phyloP scores from a whole-genome alignment of 2,888 invertebrate genomes.

The Mesochorus sp. region DNA sequence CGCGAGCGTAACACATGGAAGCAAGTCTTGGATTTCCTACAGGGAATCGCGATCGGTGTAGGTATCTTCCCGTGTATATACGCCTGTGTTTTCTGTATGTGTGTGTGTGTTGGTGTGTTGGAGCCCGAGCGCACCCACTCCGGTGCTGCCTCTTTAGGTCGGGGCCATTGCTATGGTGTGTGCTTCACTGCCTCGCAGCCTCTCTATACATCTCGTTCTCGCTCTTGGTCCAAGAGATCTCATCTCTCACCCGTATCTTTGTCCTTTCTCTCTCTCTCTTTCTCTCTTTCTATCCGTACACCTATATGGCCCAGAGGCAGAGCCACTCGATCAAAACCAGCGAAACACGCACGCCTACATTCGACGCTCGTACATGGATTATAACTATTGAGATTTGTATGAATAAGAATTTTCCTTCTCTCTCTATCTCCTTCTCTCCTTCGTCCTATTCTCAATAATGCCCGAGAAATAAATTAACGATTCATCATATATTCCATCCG shows the following conservation, averaged over 20 bases:
- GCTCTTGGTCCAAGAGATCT: constrained; percentile 53
- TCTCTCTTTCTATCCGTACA: constrained; percentile 39
- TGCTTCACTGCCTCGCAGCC: constrained; percentile 53
- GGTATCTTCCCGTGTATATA: constrained; percentile 44
- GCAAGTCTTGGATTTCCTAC: constrained; percentile 63
- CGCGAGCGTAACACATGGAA: constrained; percentile 75
- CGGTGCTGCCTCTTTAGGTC: constrained; percentile 77
- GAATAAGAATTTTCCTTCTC: constrained; percentile 49
- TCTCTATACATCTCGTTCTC: constrained; percentile 60
- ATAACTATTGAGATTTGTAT: constrained; percentile 52
- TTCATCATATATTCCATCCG: constrained; percentile 27
- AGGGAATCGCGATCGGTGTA: constrained; percentile 14
- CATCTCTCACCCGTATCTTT: constrained; percentile 58
- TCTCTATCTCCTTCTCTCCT: background rate
- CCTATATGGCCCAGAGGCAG: constrained; percentile 64
- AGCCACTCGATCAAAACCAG: constrained; percentile 74
- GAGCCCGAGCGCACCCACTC: constrained; percentile 73
- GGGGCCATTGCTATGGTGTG: constrained; percentile 67
- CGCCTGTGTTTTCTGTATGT: constrained; percentile 61
- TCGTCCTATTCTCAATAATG: constrained; percentile 26
- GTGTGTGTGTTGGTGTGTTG: constrained; percentile 66
- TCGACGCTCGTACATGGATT: constrained; percentile 63
- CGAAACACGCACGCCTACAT: constrained; percentile 75
- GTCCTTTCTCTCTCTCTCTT: constrained; percentile 37
- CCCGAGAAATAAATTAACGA: constrained; percentile 46